Conservation (phyloP, 1,140 invertebrate species). For the Drosophila takahashii region DNA sequence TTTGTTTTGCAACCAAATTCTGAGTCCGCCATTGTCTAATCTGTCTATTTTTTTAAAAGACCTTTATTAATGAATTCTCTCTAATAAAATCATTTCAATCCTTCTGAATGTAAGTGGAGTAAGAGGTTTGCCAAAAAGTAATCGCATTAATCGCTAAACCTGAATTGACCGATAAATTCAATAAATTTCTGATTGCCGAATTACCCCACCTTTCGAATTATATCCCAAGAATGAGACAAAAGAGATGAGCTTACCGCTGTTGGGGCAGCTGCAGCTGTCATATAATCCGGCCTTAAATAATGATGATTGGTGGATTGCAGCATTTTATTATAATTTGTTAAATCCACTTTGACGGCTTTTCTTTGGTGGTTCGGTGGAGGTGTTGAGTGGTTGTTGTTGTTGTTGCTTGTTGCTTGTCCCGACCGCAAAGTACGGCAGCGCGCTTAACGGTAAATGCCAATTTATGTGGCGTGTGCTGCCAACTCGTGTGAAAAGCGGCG, state of each 20-base stretch:
- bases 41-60: no score
- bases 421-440: slow-evolving; percentile 33
- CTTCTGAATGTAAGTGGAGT: not conserved
- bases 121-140: not conserved
- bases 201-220: not conserved
- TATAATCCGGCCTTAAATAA: slow-evolving; percentile 96
- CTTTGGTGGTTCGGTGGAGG: slow-evolving; percentile 61
- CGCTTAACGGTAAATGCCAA: slow-evolving; percentile 61
- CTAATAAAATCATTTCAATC: not conserved
- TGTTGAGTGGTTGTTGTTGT: slow-evolving; percentile 31
- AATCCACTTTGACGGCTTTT: slow-evolving; percentile 85
- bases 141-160: slow-evolving; percentile 3
- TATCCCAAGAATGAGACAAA: slow-evolving; percentile 1
- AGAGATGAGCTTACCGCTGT: slow-evolving; percentile 91
- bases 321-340: slow-evolving; percentile 87
- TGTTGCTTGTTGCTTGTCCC: slow-evolving; percentile 7
- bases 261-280: slow-evolving; percentile 92
- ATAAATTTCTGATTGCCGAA: not conserved
- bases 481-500: slow-evolving; percentile 77
- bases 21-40: no score
- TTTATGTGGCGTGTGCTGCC: slow-evolving; percentile 60
- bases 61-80: no score
- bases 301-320: slow-evolving; percentile 93
- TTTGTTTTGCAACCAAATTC: no score
- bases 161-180: slow-evolving; percentile 3